Evolutionary conservation across 2,888 invertebrate species (phyloP).

Genomic region (Drosophila acutilabella): DNA sequence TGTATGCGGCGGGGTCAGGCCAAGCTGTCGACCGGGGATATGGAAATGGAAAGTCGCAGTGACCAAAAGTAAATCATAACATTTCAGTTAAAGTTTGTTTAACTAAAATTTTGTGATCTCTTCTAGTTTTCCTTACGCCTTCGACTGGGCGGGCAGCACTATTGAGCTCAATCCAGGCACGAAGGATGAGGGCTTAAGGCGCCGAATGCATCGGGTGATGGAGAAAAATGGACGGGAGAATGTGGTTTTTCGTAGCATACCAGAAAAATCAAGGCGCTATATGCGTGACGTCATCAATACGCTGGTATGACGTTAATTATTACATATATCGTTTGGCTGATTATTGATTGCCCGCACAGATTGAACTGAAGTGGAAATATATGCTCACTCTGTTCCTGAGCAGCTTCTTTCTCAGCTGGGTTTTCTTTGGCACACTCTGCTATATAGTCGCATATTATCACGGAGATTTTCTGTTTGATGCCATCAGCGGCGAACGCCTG

Average conservation of each 20-base stretch:
- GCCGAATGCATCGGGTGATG: constrained; percentile 79
- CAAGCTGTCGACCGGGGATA: constrained; percentile 31
- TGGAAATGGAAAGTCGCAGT: constrained; percentile 72
- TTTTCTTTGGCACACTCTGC: constrained; percentile 92
- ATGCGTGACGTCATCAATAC: constrained; percentile 94
- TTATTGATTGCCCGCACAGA: too few relatives aligned
- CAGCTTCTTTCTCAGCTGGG: constrained; percentile 93
- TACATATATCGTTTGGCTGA: background rate
- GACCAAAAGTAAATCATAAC: constrained; percentile 73
- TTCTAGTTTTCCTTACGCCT: constrained; percentile 68
- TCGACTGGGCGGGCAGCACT: constrained; percentile 83
- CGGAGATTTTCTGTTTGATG: constrained; percentile 90
- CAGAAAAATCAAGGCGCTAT: constrained; percentile 90
- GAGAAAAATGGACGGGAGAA: constrained; percentile 84
- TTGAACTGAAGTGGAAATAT: constrained; percentile 94
- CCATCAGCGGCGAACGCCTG: constrained; percentile 83
- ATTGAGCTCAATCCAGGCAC: constrained; percentile 77
- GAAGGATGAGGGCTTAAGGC: constrained; percentile 60
- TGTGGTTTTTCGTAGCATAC: constrained; percentile 81
- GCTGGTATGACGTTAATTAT: constrained; percentile 87
- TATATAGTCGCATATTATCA: constrained; percentile 91
- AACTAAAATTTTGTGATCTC: background rate
- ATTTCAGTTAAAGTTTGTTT: background rate
- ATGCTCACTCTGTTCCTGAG: constrained; percentile 94
- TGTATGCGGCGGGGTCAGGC: constrained; percentile 62